A percentile compares a stretch with the other conserved stretches of the same genome.
phyloP scores from a whole-genome alignment of 1,140 invertebrate genomes.

The Drosophila yakuba region DNA sequence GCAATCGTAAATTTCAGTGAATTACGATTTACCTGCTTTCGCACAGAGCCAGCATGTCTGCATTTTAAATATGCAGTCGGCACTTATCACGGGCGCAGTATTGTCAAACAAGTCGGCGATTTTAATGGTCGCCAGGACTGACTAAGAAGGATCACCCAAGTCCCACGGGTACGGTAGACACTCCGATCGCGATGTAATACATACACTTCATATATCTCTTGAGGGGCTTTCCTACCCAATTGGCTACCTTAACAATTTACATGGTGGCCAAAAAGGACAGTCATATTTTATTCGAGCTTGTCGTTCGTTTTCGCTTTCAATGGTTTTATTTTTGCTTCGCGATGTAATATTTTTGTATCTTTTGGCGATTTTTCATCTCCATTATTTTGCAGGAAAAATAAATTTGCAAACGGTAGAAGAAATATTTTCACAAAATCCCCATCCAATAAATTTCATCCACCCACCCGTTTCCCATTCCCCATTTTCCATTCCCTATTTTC shows the following conservation, averaged over 20 bases:
- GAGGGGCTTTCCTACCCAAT: constrained; percentile 44
- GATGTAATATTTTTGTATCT: constrained; percentile 50
- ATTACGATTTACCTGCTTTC: constrained; percentile 70
- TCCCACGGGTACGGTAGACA: not conserved
- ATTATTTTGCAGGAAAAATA: constrained; percentile 79
- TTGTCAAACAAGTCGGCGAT: constrained; percentile 5
- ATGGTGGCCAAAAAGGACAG: constrained; percentile 40
- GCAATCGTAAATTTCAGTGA: constrained; percentile 77
- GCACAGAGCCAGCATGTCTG: constrained; percentile 57
- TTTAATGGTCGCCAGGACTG: constrained; percentile 52
- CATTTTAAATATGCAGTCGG: constrained; percentile 73
- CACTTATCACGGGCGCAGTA: constrained; percentile 50
- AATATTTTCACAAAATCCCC: constrained; percentile 76
- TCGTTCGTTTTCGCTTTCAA: constrained; percentile 40
- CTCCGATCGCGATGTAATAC: constrained; percentile 3
- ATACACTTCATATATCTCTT: constrained; percentile 1
- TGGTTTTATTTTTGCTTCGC: constrained; percentile 27
- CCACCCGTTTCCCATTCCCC: constrained; percentile 15
- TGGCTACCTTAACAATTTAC: constrained; percentile 55
- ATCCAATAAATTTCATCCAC: constrained; percentile 72
- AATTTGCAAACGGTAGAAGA: constrained; percentile 76
- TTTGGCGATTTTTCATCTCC: constrained; percentile 74
- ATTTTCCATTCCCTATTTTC: not conserved
- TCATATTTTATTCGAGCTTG: constrained; percentile 64
- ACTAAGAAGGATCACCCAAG: constrained; percentile 31